phyloP scores from a whole-genome alignment of 2,888 invertebrate species.

The Macaria notata region DNA sequence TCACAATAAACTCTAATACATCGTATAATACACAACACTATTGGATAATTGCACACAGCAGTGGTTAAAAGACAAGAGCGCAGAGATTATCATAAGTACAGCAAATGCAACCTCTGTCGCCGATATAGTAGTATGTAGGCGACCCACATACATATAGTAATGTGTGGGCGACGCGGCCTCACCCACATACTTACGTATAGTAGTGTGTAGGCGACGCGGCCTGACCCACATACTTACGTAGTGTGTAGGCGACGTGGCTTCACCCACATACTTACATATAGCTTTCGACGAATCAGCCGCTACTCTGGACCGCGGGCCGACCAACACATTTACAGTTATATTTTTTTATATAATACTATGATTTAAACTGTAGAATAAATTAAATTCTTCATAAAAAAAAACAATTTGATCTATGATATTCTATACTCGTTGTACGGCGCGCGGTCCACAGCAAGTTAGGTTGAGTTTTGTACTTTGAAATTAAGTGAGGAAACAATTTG shows the following conservation, averaged over 20 bases:
- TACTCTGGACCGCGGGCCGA: slow-evolving; percentile 49
- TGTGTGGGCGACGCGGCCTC: too few species aligned
- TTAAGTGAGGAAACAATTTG: slow-evolving; percentile 60
- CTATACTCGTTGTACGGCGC: slow-evolving; percentile 55
- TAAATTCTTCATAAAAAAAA: slow-evolving; percentile 63
- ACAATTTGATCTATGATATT: slow-evolving; percentile 54
- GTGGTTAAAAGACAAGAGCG: slow-evolving; percentile 61
- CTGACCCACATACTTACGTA: too few species aligned
- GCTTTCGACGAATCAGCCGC: slow-evolving; percentile 23
- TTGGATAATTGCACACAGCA: slow-evolving; percentile 72
- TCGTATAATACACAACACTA: slow-evolving; percentile 75
- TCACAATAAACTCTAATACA: slow-evolving; percentile 67
- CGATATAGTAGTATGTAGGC: too few species aligned
- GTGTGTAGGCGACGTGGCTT: too few species aligned
- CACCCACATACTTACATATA: background rate
- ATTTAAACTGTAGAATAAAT: slow-evolving; percentile 61
- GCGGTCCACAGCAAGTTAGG: slow-evolving; percentile 47
- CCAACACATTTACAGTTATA: slow-evolving; percentile 48
- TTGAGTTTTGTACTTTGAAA: slow-evolving; percentile 73
- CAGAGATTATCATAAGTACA: slow-evolving; percentile 63
- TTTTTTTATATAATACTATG: slow-evolving; percentile 60
- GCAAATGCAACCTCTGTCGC: slow-evolving; percentile 41
- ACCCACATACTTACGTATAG: too few species aligned
- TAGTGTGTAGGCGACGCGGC: too few species aligned
- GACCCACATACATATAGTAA: too few species aligned